Percentiles rank a stretch among this genome's conserved stretches.
Conservation (phyloP, 1,140 invertebrate genomes). For the Microplitis mediator region DNA sequence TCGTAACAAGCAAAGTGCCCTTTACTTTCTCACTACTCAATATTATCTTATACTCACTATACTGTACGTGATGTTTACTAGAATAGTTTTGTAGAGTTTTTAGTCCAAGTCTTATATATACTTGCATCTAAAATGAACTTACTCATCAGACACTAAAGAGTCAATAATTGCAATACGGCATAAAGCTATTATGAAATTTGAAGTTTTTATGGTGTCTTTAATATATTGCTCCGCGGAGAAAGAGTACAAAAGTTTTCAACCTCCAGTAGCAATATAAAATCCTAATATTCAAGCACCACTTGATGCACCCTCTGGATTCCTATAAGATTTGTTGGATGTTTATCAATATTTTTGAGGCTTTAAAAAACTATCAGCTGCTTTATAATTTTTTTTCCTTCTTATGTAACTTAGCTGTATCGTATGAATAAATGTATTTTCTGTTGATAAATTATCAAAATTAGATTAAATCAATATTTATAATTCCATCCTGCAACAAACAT, state of each 20-base stretch:
- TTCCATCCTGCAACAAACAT: too few species aligned
- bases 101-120: too few species aligned
- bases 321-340: conserved; percentile 36
- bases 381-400: too few species aligned
- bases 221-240: not conserved
- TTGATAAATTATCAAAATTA: too few species aligned
- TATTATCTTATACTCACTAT: not conserved
- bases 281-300: conserved; percentile 48
- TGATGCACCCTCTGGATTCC: conserved; percentile 52
- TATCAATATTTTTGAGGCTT: too few species aligned
- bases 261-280: conserved; percentile 32
- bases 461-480: too few species aligned
- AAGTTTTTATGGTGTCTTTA: not conserved
- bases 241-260: not conserved
- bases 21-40: not conserved
- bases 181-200: not conserved
- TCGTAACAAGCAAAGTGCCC: not conserved
- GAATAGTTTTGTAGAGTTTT: not conserved
- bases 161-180: too few species aligned
- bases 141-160: too few species aligned
- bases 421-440: too few species aligned
- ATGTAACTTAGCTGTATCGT: too few species aligned
- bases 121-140: too few species aligned
- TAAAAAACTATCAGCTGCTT: too few species aligned
- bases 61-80: not conserved